Conservation (phyloP, 30 jellyfish, hydroid and myxozoan species). For the Aurelia sp. region DNA sequence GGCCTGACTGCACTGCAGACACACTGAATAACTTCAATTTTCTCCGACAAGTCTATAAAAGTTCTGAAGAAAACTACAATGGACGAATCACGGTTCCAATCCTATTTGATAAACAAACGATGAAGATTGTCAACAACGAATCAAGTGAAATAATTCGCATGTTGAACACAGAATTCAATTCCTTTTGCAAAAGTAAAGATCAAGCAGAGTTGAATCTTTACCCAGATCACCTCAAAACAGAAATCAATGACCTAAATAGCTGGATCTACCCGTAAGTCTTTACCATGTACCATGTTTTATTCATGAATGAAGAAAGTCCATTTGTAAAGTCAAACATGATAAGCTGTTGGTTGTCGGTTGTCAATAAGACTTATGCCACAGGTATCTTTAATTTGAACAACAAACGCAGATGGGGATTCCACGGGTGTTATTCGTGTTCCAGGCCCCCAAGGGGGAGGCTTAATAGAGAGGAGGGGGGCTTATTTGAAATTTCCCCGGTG, state of each 20-base stretch:
- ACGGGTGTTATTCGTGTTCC: no score
- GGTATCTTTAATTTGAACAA: no score
- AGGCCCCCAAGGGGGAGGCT: no score
- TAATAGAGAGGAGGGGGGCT: no score
- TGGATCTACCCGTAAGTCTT: constrained; percentile 83
- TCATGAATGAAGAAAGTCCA: no score
- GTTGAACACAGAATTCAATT: constrained; percentile 81
- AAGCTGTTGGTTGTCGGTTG: no score
- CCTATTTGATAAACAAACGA: constrained; percentile 82
- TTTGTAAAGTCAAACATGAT: no score
- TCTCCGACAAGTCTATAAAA: constrained; percentile 66
- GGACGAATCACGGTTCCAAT: constrained; percentile 91
- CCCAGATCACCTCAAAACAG: constrained; percentile 75
- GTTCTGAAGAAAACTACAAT: constrained; percentile 78
- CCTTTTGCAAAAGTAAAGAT: constrained; percentile 64
- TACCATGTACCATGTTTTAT: no score
- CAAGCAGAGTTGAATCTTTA: constrained; percentile 79
- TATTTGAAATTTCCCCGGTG: no score
- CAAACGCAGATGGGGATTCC: no score
- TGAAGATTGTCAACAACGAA: constrained; percentile 82
- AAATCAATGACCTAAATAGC: constrained; percentile 75
- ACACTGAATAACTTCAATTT: constrained; percentile 55
- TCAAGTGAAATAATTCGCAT: constrained; percentile 89
- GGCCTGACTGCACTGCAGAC: constrained; percentile 52
- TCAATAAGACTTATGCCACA: no score